These are phyloP conservation scores for Phataginus tricuspis DNA, from an alignment of 2,797 vertebrate species.

Conservation along the genomic window DNA sequence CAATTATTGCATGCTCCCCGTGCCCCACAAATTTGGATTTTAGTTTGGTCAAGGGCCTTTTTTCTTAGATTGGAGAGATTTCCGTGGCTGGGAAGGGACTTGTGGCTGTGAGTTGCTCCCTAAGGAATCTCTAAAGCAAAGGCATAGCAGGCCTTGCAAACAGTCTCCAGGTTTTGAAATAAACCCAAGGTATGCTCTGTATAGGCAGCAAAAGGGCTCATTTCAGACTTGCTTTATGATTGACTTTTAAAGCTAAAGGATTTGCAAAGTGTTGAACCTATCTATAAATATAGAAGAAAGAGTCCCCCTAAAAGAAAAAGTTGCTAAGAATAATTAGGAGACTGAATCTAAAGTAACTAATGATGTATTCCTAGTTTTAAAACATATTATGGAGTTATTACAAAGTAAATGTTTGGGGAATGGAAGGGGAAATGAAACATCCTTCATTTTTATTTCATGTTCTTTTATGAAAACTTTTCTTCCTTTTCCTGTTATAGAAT, in stretches of 20 bases:
- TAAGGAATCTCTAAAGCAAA: slow-evolving; percentile 71
- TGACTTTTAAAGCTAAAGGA: slow-evolving; percentile 16
- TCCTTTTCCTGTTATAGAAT: not conserved
- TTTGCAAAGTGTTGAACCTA: not conserved
- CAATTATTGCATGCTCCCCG: slow-evolving; percentile 27
- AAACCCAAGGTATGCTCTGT: slow-evolving; percentile 12
- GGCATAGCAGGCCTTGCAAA: slow-evolving; percentile 63
- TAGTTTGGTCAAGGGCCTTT: slow-evolving; percentile 79
- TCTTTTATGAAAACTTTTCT: not conserved
- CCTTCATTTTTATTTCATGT: not conserved
- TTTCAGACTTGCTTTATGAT: not conserved
- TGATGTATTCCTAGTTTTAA: not conserved
- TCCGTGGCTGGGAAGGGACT: slow-evolving; percentile 76
- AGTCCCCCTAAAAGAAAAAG: not conserved
- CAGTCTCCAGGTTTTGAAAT: slow-evolving; percentile 73
- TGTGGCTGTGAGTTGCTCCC: slow-evolving; percentile 70
- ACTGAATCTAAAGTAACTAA: not conserved
- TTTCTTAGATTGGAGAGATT: slow-evolving; percentile 83
- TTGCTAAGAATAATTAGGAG: not conserved
- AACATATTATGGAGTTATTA: not conserved
- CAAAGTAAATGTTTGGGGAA: not conserved
- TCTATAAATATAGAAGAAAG: not conserved
- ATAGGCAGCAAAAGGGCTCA: not conserved
- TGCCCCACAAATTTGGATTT: slow-evolving; percentile 71
- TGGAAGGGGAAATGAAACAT: not conserved